Evolutionary conservation across 2,888 invertebrate species (phyloP).

Genomic region (Ceratothoa steindachneri): DNA sequence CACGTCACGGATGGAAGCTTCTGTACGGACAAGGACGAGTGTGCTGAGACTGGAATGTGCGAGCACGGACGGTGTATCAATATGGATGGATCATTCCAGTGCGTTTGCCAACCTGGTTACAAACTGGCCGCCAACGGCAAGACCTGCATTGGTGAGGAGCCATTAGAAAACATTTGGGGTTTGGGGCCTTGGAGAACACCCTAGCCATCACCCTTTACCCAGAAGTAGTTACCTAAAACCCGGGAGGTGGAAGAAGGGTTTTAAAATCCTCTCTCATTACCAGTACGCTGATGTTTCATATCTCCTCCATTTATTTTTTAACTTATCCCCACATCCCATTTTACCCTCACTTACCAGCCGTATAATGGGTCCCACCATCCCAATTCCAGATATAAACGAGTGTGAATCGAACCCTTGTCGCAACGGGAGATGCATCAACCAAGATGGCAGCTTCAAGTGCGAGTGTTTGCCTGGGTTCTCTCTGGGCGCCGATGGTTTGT

Average conservation of each 20-base stretch:
- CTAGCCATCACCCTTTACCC: no score
- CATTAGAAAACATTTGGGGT: no score
- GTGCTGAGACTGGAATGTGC: slow-evolving; percentile 69
- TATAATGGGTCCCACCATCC: no score
- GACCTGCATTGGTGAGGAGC: slow-evolving; percentile 61
- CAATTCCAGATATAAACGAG: slow-evolving; percentile 70
- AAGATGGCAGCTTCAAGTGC: slow-evolving; percentile 67
- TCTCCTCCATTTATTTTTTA: no score
- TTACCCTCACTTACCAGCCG: no score
- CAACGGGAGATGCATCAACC: slow-evolving; percentile 66
- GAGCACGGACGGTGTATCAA: slow-evolving; percentile 75
- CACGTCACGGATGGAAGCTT: slow-evolving; percentile 71
- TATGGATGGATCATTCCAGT: slow-evolving; percentile 72
- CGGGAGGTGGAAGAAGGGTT: no score
- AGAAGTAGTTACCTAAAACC: no score
- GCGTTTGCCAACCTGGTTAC: slow-evolving; percentile 68
- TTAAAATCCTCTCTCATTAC: no score
- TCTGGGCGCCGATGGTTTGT: slow-evolving; percentile 70
- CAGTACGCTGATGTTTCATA: no score
- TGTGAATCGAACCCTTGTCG: slow-evolving; percentile 63
- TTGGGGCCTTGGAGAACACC: not conserved
- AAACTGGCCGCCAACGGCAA: slow-evolving; percentile 62
- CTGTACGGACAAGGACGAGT: slow-evolving; percentile 65
- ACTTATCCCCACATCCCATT: no score
- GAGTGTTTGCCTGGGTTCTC: slow-evolving; percentile 66